These are phyloP conservation scores for Liodrosophila aerea DNA, from an alignment of 2,888 invertebrate species.

Conservation along the genomic window DNA sequence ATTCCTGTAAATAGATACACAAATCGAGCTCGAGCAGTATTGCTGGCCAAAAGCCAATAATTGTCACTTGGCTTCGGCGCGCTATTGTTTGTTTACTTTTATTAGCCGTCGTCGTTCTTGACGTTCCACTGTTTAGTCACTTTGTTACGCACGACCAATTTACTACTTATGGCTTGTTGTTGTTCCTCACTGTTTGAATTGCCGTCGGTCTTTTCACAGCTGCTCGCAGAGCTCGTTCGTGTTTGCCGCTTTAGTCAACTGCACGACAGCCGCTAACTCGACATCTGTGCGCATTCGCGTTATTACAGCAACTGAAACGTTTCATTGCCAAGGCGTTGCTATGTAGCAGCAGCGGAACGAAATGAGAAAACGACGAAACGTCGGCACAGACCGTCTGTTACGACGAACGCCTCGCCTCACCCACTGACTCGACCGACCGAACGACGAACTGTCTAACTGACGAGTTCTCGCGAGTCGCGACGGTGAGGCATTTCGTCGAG, in stretches of 20 bases:
- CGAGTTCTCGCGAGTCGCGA: slow-evolving; percentile 7
- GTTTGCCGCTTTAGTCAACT: slow-evolving; percentile 18
- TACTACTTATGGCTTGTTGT: slow-evolving; percentile 6
- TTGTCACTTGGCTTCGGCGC: slow-evolving; percentile 17
- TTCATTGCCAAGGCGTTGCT: slow-evolving; percentile 55
- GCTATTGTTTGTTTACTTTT: slow-evolving; percentile 52
- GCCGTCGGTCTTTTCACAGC: slow-evolving; percentile 62
- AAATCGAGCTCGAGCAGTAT: slow-evolving; percentile 1
- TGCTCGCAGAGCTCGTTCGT: slow-evolving; percentile 24
- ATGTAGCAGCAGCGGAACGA: slow-evolving; percentile 40
- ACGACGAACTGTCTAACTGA: slow-evolving; percentile 11
- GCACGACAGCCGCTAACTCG: neutral
- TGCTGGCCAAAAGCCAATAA: slow-evolving; percentile 20
- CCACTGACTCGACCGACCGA: neutral
- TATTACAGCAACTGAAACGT: slow-evolving; percentile 49
- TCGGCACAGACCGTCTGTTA: slow-evolving; percentile 4
- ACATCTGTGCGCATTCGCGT: slow-evolving; percentile 33
- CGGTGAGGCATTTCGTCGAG: slow-evolving; percentile 48
- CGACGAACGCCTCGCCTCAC: neutral
- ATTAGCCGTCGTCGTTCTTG: slow-evolving; percentile 12
- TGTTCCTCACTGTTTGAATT: too few species aligned
- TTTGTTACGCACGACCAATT: slow-evolving; percentile 43
- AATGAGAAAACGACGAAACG: slow-evolving; percentile 40
- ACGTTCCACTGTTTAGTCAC: slow-evolving; percentile 34
- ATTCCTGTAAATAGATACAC: slow-evolving; percentile 14